Evolutionary conservation across 37 sponge, comb jelly and placozoan genomes (phyloP), one percentile per base, ranked within the genome.

Genomic region (Cliona cf. orientalis): DNA sequence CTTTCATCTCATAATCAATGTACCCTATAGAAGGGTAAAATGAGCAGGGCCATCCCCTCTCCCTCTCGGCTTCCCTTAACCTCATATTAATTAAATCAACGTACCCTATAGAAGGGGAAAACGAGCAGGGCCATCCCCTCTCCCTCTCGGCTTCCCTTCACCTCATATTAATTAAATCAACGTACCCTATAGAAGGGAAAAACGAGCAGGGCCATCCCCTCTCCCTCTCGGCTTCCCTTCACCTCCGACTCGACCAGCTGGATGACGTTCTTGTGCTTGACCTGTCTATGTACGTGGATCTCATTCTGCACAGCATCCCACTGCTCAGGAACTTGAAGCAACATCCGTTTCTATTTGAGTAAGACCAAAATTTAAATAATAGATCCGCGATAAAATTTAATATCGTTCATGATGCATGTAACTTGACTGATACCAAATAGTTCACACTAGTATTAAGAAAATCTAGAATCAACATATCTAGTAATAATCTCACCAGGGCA

Each of bases 321-420:
- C 80, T 97, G 97, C 80, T 97, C 97, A 12, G 58, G 58, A 21
- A 84, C 71, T 58, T 93, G 92, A 2, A 97, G 40, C 45, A 89
- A 44, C 57, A 97, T 74, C 29, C 74, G 69, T 58, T 97, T 97
- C 94, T 93, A 53, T 2, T 22, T 45, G 43, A 42, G 33, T 3
- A 5, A 31, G n/a, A n/a, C n/a, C n/a, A n/a, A n/a, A n/a, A n/a
- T 3, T 2, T 40, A 69, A 42, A 3, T 33, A 2, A 42, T 22
- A 43, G 45, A 5, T n/a, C n/a, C n/a, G 17, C 14, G 17, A 49
- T 19, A 49, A 49, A 19, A 49, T 49, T 19, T 49, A 49, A 49
- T 49, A 49, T 49, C 14, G 55, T 19, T 49, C 11, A 49, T 49
- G 14, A 17, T 11, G 17, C 17, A 49, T 19, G 63, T 61, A 28